Conservation (phyloP, 2,888 invertebrate species). For the Odontocolon sp. region DNA sequence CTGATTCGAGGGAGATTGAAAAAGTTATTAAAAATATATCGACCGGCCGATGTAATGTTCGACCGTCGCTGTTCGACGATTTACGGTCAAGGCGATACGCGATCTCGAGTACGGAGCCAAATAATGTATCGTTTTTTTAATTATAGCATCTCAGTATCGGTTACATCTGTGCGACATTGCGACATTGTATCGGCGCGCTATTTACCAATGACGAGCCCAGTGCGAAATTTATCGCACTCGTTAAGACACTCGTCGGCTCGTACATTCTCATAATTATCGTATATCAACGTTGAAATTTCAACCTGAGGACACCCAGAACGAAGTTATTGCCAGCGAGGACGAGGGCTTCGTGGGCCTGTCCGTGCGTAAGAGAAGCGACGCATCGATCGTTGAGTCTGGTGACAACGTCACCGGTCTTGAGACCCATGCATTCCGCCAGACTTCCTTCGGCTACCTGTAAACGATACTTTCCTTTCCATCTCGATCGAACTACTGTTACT, state of each 20-base stretch:
- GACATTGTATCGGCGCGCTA: slow-evolving; percentile 2
- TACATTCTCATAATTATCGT: too few species aligned
- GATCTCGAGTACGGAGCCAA: slow-evolving; percentile 53
- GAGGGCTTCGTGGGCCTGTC: slow-evolving; percentile 89
- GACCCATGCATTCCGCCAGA: slow-evolving; percentile 91
- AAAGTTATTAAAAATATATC: slow-evolving; percentile 46
- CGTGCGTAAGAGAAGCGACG: slow-evolving; percentile 87
- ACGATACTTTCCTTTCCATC: slow-evolving; percentile 39
- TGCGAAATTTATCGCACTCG: too few species aligned
- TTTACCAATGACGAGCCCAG: too few species aligned
- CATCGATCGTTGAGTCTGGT: slow-evolving; percentile 88
- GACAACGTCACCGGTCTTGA: slow-evolving; percentile 92
- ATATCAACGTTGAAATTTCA: slow-evolving; percentile 62
- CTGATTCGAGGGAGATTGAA: slow-evolving; percentile 42
- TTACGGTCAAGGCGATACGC: slow-evolving; percentile 57
- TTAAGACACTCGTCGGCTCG: too few species aligned
- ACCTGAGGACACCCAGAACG: slow-evolving; percentile 88
- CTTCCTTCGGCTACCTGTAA: slow-evolving; percentile 91
- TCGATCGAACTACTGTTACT: neutral
- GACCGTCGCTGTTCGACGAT: slow-evolving; percentile 50
- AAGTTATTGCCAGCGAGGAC: slow-evolving; percentile 87
- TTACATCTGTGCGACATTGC: too few species aligned
- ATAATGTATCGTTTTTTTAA: slow-evolving; percentile 44
- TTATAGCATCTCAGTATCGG: slow-evolving; percentile 27
- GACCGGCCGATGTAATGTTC: slow-evolving; percentile 38